These are phyloP conservation scores for Lophotis ruficrista DNA, from an alignment of 2,113 vertebrate species.

Conservation along the genomic window DNA sequence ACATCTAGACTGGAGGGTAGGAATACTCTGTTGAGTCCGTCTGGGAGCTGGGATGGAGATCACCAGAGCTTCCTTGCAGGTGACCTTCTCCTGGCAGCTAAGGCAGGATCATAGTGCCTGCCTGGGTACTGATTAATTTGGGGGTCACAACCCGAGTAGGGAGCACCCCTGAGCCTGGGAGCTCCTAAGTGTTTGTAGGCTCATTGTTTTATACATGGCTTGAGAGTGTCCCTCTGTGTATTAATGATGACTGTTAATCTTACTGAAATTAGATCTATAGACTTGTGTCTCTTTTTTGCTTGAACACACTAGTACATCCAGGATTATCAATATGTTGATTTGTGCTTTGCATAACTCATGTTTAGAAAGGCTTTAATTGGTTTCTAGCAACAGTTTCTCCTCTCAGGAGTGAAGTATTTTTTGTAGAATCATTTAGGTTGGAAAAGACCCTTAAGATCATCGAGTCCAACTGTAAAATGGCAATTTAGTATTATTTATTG, in stretches of 20 bases:
- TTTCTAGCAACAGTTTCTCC: neutral
- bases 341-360: neutral
- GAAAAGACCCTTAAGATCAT: neutral
- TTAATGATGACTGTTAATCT: neutral
- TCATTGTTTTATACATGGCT: neutral
- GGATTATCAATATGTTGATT: neutral
- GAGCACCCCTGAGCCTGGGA: neutral
- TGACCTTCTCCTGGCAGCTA: neutral
- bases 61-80: neutral
- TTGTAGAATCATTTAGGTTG: neutral
- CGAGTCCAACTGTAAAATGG: neutral
- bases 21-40: neutral
- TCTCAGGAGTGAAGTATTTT: neutral
- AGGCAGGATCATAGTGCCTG: neutral
- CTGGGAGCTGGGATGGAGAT: neutral
- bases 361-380: neutral
- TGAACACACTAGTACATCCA: neutral
- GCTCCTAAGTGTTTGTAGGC: neutral
- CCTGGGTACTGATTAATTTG: neutral
- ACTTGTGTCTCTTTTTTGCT: neutral
- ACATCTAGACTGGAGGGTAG: fast-evolving
- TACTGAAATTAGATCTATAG: neutral
- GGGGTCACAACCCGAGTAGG: neutral
- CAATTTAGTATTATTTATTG: neutral
- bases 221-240: neutral